phyloP scores from a whole-genome alignment of 53 echinoderm and acorn worm genomes.

The Antedon mediterranea region DNA sequence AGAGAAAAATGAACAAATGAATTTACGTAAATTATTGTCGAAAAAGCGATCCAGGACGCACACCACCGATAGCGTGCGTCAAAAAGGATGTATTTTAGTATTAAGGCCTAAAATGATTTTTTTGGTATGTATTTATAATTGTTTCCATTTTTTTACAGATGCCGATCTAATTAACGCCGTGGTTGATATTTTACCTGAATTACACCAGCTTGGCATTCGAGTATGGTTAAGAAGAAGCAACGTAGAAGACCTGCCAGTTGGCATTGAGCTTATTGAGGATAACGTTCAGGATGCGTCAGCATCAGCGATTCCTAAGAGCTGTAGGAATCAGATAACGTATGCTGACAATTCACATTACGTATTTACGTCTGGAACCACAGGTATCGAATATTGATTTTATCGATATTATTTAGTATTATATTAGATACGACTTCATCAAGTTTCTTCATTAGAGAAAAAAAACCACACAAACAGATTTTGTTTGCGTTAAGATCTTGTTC shows the following conservation, averaged over 20 bases:
- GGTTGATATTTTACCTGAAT: neutral
- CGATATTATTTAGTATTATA: too few relatives aligned
- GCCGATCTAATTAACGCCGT: neutral
- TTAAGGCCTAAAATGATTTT: too few relatives aligned
- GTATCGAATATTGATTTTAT: constrained; percentile 6
- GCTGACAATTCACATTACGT: constrained; percentile 30
- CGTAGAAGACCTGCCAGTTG: neutral
- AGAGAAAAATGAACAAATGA: too few relatives aligned
- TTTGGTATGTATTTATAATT: too few relatives aligned
- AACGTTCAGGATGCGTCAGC: neutral
- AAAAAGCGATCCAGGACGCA: too few relatives aligned
- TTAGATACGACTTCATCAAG: too few relatives aligned
- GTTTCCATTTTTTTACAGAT: neutral
- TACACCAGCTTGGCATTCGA: neutral
- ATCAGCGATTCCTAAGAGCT: neutral
- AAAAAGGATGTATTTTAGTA: too few relatives aligned
- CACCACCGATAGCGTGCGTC: too few relatives aligned
- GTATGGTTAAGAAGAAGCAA: neutral
- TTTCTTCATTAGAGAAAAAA: too few relatives aligned
- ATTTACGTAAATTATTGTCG: too few relatives aligned
- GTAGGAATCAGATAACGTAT: neutral
- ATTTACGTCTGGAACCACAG: constrained; percentile 76
- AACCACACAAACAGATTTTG: too few relatives aligned
- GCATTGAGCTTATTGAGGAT: neutral
- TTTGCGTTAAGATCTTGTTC: too few relatives aligned